phyloP scores from a whole-genome alignment of 2,113 vertebrate species.

The Colius striatus region DNA sequence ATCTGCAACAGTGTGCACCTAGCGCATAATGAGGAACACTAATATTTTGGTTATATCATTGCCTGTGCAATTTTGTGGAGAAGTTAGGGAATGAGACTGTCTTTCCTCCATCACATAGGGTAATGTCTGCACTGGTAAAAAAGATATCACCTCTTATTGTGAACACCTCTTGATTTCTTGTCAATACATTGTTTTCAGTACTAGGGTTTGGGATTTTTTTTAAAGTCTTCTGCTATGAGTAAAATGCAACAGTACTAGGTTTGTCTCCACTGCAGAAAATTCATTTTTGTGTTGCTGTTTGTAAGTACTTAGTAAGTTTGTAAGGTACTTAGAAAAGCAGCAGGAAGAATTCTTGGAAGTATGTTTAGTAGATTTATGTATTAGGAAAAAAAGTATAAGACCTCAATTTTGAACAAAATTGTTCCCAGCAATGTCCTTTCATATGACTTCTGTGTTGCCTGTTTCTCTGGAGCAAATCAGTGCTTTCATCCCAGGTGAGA shows the following conservation, averaged over 20 bases:
- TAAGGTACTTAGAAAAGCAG: background rate
- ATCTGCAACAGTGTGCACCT: background rate
- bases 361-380: fast-evolving
- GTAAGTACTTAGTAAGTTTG: background rate
- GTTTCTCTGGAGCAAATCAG: background rate
- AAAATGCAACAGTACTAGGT: background rate
- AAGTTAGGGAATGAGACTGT: background rate
- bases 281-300: background rate
- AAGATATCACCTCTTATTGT: background rate
- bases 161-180: no score
- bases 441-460: background rate
- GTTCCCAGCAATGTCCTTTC: background rate
- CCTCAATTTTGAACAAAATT: background rate
- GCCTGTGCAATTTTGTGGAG: background rate
- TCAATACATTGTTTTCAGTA: background rate
- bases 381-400: background rate
- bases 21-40: background rate
- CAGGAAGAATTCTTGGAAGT: background rate
- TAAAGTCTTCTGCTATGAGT: background rate
- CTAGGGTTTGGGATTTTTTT: background rate
- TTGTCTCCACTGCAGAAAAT: background rate
- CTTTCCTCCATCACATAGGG: background rate
- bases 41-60: background rate
- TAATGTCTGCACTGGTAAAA: background rate
- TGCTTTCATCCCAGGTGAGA: background rate